Evolutionary conservation across 2,113 vertebrate species (phyloP).

Genomic region (Odobenus rosmarus): DNA sequence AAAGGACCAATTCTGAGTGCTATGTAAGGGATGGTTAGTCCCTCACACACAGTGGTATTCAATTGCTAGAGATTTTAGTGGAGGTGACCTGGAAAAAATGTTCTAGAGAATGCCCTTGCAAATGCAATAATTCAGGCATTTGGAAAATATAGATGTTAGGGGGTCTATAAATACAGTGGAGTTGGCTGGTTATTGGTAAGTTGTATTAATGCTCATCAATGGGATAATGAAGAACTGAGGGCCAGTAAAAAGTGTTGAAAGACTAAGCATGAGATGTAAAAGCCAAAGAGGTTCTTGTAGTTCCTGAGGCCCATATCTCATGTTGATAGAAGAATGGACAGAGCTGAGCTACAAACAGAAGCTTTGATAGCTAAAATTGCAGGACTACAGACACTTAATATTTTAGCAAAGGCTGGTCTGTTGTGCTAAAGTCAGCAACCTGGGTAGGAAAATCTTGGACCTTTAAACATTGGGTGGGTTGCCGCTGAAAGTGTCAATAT

Average conservation of each 20-base stretch:
- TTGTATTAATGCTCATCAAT: neutral
- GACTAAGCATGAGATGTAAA: neutral
- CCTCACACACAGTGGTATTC: neutral
- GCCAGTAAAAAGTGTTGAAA: neutral
- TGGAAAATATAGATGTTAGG: neutral
- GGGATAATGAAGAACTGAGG: neutral
- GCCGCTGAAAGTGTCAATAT: neutral
- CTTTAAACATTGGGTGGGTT: neutral
- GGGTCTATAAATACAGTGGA: neutral
- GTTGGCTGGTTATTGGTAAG: neutral
- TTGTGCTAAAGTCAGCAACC: neutral
- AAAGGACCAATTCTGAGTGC: neutral
- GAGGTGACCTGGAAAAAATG: neutral
- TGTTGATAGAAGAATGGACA: neutral
- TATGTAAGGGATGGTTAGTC: rapidly evolving
- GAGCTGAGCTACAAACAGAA: neutral
- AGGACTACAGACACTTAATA: neutral
- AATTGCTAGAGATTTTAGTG: neutral
- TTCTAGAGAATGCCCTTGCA: neutral
- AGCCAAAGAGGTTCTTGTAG: neutral
- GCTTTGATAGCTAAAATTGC: neutral
- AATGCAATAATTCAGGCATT: neutral
- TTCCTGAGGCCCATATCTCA: neutral
- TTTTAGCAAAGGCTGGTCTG: neutral
- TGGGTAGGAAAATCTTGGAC: neutral